A percentile compares a stretch with the other conserved stretches of the same genome.
Evolutionary conservation across 2,797 vertebrate genomes (phyloP).

Genomic region (Argya squamiceps): DNA sequence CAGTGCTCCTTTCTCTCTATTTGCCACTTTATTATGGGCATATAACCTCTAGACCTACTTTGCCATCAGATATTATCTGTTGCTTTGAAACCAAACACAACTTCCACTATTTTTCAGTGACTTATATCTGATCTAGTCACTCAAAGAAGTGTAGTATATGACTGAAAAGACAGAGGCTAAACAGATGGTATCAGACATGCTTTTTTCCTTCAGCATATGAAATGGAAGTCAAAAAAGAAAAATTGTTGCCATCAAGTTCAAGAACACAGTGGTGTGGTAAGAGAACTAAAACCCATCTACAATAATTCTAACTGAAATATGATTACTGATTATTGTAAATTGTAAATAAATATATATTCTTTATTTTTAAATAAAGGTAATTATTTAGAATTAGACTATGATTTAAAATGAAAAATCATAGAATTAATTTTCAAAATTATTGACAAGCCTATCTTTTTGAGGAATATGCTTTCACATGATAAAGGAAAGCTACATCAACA

Average conservation of each 20-base stretch:
- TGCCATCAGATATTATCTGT: background rate
- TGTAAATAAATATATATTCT: background rate
- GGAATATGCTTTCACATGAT: background rate
- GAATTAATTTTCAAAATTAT: background rate
- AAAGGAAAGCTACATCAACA: background rate
- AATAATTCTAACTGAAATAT: background rate
- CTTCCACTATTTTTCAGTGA: background rate
- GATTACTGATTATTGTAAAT: background rate
- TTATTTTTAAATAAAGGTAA: background rate
- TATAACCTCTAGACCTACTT: background rate
- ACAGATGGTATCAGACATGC: background rate
- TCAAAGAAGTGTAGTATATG: background rate
- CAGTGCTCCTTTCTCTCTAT: background rate
- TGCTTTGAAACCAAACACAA: background rate
- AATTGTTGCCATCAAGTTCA: background rate
- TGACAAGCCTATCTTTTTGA: background rate
- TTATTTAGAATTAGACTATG: background rate
- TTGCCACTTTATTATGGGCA: background rate
- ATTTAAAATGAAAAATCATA: background rate
- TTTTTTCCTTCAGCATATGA: background rate
- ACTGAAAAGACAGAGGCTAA: background rate
- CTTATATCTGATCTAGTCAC: background rate
- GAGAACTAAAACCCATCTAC: background rate
- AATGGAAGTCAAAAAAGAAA: background rate
- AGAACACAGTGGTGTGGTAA: background rate